Conservation (phyloP, 2,888 invertebrate genomes). For the Orchesellides sinensis region DNA sequence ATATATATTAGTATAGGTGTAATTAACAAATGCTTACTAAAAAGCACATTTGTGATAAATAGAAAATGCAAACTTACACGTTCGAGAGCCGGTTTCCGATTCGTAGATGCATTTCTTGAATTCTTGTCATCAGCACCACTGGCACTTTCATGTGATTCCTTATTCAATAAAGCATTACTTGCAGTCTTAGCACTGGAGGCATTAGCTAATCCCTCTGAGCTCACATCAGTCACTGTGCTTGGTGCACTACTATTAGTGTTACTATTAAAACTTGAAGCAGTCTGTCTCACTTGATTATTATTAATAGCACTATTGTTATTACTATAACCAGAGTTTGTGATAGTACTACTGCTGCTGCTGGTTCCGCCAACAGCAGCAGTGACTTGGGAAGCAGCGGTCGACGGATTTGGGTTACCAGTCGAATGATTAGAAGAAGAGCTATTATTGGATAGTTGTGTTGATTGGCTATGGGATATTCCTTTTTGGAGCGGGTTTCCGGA, state of each 20-base stretch:
- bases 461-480: conserved; percentile 64
- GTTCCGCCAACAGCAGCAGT: conserved; percentile 32
- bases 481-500: conserved; percentile 61
- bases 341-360: conserved; percentile 34
- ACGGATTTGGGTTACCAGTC: conserved; percentile 46
- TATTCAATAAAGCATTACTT: conserved; percentile 62
- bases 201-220: conserved; percentile 41
- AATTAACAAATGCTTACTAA: too few species aligned
- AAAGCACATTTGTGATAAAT: too few species aligned
- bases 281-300: conserved; percentile 60
- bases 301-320: conserved; percentile 52
- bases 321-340: conserved; percentile 20
- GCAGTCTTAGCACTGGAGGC: conserved; percentile 62
- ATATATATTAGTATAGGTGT: too few species aligned
- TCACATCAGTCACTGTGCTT: conserved; percentile 56
- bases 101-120: conserved; percentile 56
- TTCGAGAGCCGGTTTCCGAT: conserved; percentile 71
- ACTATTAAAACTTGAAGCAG: conserved; percentile 44
- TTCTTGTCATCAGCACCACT: conserved; percentile 70
- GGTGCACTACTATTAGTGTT: conserved; percentile 41
- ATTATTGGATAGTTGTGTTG: conserved; percentile 24
- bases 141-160: conserved; percentile 64
- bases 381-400: conserved; percentile 24
- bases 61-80: conserved; percentile 68
- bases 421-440: conserved; percentile 17